These are phyloP conservation scores for Adelges cooleyi DNA, from an alignment of 1,140 invertebrate species.

Conservation along the genomic window DNA sequence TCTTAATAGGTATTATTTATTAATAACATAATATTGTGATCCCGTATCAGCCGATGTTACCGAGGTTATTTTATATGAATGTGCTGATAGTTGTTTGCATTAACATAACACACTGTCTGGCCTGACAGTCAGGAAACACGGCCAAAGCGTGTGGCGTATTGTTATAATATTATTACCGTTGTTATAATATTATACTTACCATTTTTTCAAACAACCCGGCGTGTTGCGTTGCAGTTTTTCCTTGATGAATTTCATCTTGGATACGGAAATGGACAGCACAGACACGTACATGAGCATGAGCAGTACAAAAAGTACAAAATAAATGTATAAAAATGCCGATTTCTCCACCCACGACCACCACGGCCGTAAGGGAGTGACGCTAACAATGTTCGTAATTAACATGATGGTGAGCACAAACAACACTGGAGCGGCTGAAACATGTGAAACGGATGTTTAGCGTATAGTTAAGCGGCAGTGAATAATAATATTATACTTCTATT, in stretches of 20 bases:
- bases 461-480: too few species aligned
- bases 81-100: too few species aligned
- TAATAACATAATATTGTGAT: too few species aligned
- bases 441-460: neutral
- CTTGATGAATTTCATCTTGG: slow-evolving; percentile 14
- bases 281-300: slow-evolving; percentile 14
- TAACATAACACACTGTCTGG: too few species aligned
- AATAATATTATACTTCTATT: too few species aligned
- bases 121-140: too few species aligned
- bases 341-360: slow-evolving; percentile 12
- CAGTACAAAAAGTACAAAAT: slow-evolving; percentile 5
- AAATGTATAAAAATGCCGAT: slow-evolving; percentile 1
- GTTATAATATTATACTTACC: too few species aligned
- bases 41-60: too few species aligned
- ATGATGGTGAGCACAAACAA: slow-evolving; percentile 17
- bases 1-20: too few species aligned
- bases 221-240: slow-evolving; percentile 1
- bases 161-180: too few species aligned
- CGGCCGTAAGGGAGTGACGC: neutral
- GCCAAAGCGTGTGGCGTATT: too few species aligned
- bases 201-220: neutral
- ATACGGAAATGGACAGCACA: neutral
- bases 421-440: slow-evolving; percentile 1
- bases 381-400: slow-evolving; percentile 10
- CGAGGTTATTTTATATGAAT: too few species aligned